Evolutionary conservation across 2,113 vertebrate species (phyloP), one percentile per base, ranked within the genome.

Genomic region (Apteryx owenii): DNA sequence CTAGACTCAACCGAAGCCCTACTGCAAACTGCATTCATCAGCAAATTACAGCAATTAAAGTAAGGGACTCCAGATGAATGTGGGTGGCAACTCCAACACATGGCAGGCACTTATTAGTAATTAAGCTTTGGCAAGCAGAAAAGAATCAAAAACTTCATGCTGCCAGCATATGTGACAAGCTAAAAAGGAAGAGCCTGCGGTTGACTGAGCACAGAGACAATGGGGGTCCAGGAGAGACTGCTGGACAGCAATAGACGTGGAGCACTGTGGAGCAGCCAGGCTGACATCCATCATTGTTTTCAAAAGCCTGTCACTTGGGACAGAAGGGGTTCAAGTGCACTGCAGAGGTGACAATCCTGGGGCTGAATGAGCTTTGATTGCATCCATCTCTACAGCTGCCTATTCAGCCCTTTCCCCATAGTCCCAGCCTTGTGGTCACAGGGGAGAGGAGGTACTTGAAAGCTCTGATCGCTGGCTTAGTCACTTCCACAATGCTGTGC

Each of bases 21-120:
- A 80, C 69, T 86, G 90, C 83, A 92, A 95, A 96, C 81, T 94
- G 94, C 78, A 93, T 73, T 96, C 95, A 97, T 96, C 95, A 94
- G 88, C 33, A 54, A 97, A 96, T 97, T 97, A 96, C 79, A 87
- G 79, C 96, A 96, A 97, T 97, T 97, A 97, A 44, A 93, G 18
- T 17, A 42, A 31, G 76, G 44, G 80, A 77, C 81, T 90, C 69
- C 77, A 78, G 92, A 85, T 89, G 95, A 96, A 88, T 81, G 51
- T 22, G 78, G 66, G 75, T 64, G 88, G 83, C 88, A 77, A 38
- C 13, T 62, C 69, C 46, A 51, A 42, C 72, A 92, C 75, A 89
- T 75, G 72, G 44, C 86, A 78, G 66, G 68, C 42, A 86, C 68
- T 95, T 85, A 58, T 53, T 81, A 82, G 60, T 88, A 78, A 90